phyloP scores from a whole-genome alignment of 2,888 invertebrate genomes.

The Brachycybe producta region DNA sequence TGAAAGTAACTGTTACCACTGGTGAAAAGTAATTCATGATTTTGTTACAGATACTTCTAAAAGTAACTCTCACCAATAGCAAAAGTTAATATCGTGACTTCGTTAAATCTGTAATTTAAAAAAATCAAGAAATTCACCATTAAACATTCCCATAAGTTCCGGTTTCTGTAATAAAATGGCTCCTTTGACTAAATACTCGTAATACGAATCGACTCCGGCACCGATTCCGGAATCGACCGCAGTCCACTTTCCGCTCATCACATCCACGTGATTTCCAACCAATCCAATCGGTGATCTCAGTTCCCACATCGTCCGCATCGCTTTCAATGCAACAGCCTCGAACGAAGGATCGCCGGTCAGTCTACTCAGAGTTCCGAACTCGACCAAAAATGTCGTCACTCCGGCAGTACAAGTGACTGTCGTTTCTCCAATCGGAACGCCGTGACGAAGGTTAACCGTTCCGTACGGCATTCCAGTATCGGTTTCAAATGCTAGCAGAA shows the following conservation, averaged over 20 bases:
- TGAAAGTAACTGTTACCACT: no score
- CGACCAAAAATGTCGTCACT: slow-evolving; percentile 90
- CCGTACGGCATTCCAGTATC: slow-evolving; percentile 88
- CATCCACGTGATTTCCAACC: slow-evolving; percentile 94
- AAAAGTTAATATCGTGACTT: no score
- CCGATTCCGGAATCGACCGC: slow-evolving; percentile 96
- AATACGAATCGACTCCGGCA: slow-evolving; percentile 92
- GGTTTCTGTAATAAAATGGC: slow-evolving; percentile 79
- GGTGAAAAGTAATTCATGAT: no score
- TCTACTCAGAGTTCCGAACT: slow-evolving; percentile 86
- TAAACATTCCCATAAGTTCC: slow-evolving; percentile 80
- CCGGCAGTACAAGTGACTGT: slow-evolving; percentile 96
- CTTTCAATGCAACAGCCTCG: slow-evolving; percentile 79
- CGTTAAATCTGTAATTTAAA: slow-evolving; percentile 15
- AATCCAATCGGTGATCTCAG: slow-evolving; percentile 64
- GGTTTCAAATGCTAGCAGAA: slow-evolving; percentile 37
- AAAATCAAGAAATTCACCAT: slow-evolving; percentile 34
- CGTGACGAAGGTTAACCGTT: slow-evolving; percentile 66
- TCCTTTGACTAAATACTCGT: slow-evolving; percentile 96
- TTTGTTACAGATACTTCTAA: background rate
- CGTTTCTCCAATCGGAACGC: slow-evolving; percentile 89
- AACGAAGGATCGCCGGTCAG: slow-evolving; percentile 88
- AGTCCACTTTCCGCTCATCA: slow-evolving; percentile 89
- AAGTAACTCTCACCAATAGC: no score
- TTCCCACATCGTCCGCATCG: slow-evolving; percentile 74